Percentiles rank a stretch among this genome's conserved stretches.
Evolutionary conservation across 2,888 invertebrate genomes (phyloP).

Genomic region (Zaprionus bogoriensis): DNA sequence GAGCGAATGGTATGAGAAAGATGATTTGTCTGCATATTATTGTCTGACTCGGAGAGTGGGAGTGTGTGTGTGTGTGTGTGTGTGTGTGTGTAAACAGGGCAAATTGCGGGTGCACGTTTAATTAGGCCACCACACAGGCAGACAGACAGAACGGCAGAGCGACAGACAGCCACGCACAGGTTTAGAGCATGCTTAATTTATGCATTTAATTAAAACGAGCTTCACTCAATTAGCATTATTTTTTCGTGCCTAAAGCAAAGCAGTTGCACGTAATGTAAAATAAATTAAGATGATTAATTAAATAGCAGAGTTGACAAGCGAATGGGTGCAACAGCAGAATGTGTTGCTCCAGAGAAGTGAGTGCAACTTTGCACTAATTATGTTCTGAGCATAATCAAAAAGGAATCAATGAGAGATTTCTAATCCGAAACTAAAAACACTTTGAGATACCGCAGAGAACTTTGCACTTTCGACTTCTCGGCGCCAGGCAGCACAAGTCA

Average conservation of each 20-base stretch:
- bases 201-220: conserved; percentile 49
- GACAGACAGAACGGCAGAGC: conserved; percentile 11
- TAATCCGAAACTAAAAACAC: background rate
- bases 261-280: conserved; percentile 8
- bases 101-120: conserved; percentile 28
- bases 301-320: background rate
- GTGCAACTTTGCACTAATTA: background rate
- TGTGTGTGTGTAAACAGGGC: conserved; percentile 3
- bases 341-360: background rate
- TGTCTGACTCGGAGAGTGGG: conserved; percentile 15
- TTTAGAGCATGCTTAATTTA: conserved; percentile 36
- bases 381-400: background rate
- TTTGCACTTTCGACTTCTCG: background rate
- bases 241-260: too few species aligned
- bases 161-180: conserved; percentile 3
- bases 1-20: conserved; percentile 11
- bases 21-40: conserved; percentile 21
- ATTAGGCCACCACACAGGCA: conserved; percentile 39
- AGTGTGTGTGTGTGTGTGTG: background rate
- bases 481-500: conserved; percentile 12
- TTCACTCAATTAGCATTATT: conserved; percentile 28
- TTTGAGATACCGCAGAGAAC: background rate
- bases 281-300: conserved; percentile 14
- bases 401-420: background rate
- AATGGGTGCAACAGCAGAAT: background rate